Conservation (phyloP, 1,140 invertebrate species). For the Drosophila watanabei region DNA sequence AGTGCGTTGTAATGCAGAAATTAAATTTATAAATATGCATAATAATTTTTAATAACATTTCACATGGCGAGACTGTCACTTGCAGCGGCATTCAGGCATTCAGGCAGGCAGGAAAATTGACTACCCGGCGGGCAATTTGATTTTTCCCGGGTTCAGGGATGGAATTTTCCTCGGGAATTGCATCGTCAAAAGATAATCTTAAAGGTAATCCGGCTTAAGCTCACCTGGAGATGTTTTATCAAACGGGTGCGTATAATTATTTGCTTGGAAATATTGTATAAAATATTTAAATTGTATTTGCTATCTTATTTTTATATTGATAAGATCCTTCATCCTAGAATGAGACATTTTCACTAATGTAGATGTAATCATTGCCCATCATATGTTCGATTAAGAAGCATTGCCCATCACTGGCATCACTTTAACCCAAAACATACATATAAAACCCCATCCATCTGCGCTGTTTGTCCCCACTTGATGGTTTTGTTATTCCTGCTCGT, state of each 20-base stretch:
- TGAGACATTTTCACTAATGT: not conserved
- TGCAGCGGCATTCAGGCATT: constrained; percentile 6
- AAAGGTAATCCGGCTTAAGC: not conserved
- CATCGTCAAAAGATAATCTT: not conserved
- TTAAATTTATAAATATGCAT: constrained; percentile 81
- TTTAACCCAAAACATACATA: constrained; percentile 12
- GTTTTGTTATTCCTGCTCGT: constrained; percentile 42
- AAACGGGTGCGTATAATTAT: not conserved
- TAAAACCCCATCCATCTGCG: not conserved
- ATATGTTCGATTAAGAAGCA: constrained; percentile 1
- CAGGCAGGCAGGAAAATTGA: constrained; percentile 21
- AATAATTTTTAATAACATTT: constrained; percentile 73
- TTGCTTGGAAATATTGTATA: not conserved
- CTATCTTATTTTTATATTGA: not conserved
- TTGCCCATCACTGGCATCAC: constrained; percentile 29
- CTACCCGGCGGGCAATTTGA: constrained; percentile 34
- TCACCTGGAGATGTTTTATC: not conserved
- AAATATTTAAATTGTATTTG: not conserved
- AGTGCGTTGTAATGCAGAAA: constrained; percentile 65
- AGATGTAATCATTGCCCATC: not conserved
- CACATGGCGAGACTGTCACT: constrained; percentile 49
- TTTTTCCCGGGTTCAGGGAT: constrained; percentile 21
- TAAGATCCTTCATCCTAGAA: not conserved
- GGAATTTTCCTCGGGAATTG: not conserved
- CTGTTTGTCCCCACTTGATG: constrained; percentile 24